Evolutionary conservation across 2,888 invertebrate species (phyloP).

Genomic region (Drosophila merina): DNA sequence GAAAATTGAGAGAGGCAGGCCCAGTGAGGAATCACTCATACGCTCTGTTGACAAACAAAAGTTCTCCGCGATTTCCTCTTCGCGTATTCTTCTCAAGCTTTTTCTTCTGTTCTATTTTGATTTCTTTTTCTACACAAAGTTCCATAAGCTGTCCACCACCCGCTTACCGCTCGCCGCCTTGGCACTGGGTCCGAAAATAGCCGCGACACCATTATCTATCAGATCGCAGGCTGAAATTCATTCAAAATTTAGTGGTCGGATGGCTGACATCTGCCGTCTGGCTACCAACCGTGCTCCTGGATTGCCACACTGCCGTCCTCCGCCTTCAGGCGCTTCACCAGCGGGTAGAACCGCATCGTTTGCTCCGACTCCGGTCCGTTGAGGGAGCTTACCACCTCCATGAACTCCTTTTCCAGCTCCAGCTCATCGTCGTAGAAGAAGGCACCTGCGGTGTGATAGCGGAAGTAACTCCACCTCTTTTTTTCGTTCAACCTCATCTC

Average conservation of each 20-base stretch:
- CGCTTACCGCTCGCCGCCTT: slow-evolving; percentile 81
- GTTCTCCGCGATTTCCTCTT: slow-evolving; percentile 19
- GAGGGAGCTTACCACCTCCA: slow-evolving; percentile 84
- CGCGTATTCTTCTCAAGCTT: slow-evolving; percentile 5
- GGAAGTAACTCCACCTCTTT: neutral
- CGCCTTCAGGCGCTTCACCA: slow-evolving; percentile 71
- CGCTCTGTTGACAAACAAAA: slow-evolving; percentile 60
- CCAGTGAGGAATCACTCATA: slow-evolving; percentile 6
- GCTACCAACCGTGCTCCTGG: slow-evolving; percentile 76
- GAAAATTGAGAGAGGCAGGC: neutral
- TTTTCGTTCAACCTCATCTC: slow-evolving; percentile 13
- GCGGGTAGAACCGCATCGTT: slow-evolving; percentile 78
- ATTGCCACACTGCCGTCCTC: slow-evolving; percentile 75
- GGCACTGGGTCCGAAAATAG: slow-evolving; percentile 88
- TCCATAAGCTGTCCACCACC: neutral
- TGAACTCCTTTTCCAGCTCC: slow-evolving; percentile 86
- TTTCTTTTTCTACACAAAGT: slow-evolving; percentile 60
- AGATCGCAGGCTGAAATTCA: slow-evolving; percentile 87
- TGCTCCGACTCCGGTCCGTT: slow-evolving; percentile 71
- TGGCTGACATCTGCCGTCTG: neutral
- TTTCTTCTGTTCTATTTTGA: slow-evolving; percentile 54
- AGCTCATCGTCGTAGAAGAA: slow-evolving; percentile 86
- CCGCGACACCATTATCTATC: slow-evolving; percentile 87
- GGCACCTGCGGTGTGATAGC: slow-evolving; percentile 71
- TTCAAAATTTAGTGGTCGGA: neutral